Base-by-base conservation (phyloP, 1,140 invertebrate genomes). In the Brachystomella parvula region DNA sequence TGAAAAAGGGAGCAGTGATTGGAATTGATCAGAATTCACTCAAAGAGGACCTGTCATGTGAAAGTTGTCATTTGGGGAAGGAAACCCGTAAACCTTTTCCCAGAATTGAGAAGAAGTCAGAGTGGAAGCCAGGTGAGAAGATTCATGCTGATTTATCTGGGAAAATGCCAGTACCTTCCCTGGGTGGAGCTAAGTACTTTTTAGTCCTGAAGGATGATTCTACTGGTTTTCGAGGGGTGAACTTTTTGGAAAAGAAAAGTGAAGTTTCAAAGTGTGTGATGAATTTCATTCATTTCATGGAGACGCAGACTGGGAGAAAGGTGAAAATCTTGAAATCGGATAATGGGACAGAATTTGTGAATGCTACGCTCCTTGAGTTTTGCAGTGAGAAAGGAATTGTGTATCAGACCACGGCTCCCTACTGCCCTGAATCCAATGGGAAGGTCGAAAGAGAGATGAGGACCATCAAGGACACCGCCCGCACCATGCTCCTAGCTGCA, bases 361-460 rank as follows among this genome's bases (percentile, higher is more conserved):
- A 76, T 64, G 44, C 71, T 32, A 47, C 66, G 3, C 66, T 79
- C 31, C 64, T 69, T 53, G 57, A 58, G 9, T 74, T 73, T 60
- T 64, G 76, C 3, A 47, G 61, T 17, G 31, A 73, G 24, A 58
- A 71, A 47, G 72, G 73, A 19, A 73, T 75, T 21, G 21, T 63
- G 3, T 70, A 75, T 65, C 70, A 74, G 53, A 66, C 39, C 47
- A 72, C 75, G n/a, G 70, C 68, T 21, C 63, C 75, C 1, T 81
- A 81, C 66, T 79, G 76, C 2, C 78, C 80, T 0, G 67, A 83
- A 71, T 76, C 81, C 66, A 83, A 83, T 72, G 79, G 79, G 6
- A 70, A 71, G 29, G 75, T 76, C n/a, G 81, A 81, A 69, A 57
- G 78, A 47, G 76, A 75, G 32, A 78, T 77, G 63, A 39, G 77